Evolutionary conservation across 2,888 invertebrate species (phyloP).

Genomic region (Synanthedon tipuliformis): DNA sequence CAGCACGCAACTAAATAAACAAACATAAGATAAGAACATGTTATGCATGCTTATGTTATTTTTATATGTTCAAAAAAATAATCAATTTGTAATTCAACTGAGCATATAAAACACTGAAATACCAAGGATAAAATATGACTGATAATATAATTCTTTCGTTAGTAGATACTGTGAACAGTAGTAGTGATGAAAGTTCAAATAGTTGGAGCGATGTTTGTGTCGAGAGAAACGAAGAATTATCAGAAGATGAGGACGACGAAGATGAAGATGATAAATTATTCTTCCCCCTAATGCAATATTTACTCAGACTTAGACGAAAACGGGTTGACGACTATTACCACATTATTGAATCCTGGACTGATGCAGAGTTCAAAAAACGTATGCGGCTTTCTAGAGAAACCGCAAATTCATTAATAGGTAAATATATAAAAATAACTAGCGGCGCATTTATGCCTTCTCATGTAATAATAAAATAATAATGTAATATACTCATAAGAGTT

Average conservation of each 20-base stretch:
- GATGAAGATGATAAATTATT: conserved; percentile 30
- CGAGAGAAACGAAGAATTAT: conserved; percentile 15
- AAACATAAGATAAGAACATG: no score
- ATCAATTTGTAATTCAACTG: no score
- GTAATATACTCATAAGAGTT: no score
- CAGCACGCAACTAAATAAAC: no score
- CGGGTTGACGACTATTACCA: conserved; percentile 43
- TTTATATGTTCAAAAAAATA: no score
- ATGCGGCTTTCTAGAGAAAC: conserved; percentile 36
- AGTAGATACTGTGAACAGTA: conserved; percentile 17
- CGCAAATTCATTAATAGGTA: conserved; percentile 34
- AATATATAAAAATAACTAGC: not conserved
- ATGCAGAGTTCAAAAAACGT: conserved; percentile 38
- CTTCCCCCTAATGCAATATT: conserved; percentile 42
- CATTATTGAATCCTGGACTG: conserved; percentile 43
- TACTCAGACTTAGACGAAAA: conserved; percentile 29
- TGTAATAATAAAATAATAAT: no score
- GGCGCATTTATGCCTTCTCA: no score
- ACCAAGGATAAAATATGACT: conserved; percentile 13
- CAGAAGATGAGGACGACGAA: conserved; percentile 24
- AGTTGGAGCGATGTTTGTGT: conserved; percentile 33
- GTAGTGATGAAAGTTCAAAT: conserved; percentile 30
- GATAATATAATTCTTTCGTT: conserved; percentile 24
- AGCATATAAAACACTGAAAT: no score
- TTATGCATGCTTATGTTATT: no score